Base-by-base conservation (phyloP, 1,140 invertebrate genomes). In the Colletes gigas region DNA sequence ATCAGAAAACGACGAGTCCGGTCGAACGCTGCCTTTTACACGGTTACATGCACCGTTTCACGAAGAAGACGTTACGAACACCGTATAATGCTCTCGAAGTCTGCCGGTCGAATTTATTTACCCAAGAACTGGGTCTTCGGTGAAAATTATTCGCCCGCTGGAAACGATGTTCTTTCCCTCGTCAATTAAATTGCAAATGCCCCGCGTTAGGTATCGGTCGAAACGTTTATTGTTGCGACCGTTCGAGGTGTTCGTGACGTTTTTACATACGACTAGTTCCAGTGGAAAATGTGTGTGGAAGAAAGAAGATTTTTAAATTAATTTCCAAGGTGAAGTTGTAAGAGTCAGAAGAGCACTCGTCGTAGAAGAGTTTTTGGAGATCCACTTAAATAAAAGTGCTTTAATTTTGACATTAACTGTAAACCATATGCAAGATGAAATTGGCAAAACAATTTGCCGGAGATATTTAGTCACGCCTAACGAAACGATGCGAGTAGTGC, bases 1-100 rank as follows among this genome's bases (percentile, higher is more conserved):
- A 78, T 82, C 83, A 71, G 74, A 75, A 83, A 85, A 82, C 78
- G 60, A 65, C 68, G 68, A 78, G 12, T 72, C 77, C 50, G n/a
- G 67, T 66, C 50, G 65, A 63, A 68, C 52, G 30, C 15, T n/a
- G 39, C 8, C 57, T 71, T 68, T 84, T 76, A 71, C 65, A 68
- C 54, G 75, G 66, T 80, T 74, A 74, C 70, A 67, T 52, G 52
- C 52, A 41, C 62, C 12, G 19, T 30, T 73, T 50, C 44, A 21
- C 19, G 15, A 50, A 15, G 30, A n/a, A 59, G 44, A 77, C 54
- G 17, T 68, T 65, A 7, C 60, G 19, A 66, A 66, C 39, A 19
- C 14, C 15, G 50, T 39, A 19, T 74, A 65, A 65, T 44, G 8
- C 14, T 14, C 21, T n/a, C 3, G 41, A 15, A 39, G 41, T 17